Percentiles rank a stretch among this genome's conserved stretches.
These are phyloP conservation scores for Drosophila dunni DNA, from an alignment of 1,140 invertebrate species.

Conservation along the genomic window DNA sequence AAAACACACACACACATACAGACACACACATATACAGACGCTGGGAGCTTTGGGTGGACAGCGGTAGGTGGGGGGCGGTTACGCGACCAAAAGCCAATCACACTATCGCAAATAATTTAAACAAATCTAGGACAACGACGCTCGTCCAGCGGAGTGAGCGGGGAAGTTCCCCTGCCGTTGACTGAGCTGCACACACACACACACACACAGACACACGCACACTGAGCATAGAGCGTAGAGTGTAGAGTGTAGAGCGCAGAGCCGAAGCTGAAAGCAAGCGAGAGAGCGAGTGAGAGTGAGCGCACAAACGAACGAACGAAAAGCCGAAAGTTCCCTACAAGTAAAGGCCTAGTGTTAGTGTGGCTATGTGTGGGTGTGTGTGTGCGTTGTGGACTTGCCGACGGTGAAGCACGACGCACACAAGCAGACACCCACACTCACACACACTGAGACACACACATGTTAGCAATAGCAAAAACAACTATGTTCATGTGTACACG, in stretches of 20 bases:
- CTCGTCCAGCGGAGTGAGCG: constrained; percentile 1
- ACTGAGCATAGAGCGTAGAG: not conserved
- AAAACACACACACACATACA: constrained; percentile 47
- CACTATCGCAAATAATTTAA: constrained; percentile 85
- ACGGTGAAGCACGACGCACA: constrained; percentile 56
- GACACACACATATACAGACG: constrained; percentile 15
- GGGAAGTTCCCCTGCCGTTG: no score
- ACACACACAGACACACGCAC: constrained; percentile 12
- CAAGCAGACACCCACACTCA: constrained; percentile 20
- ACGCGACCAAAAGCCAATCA: constrained; percentile 79
- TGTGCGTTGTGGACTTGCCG: constrained; percentile 36
- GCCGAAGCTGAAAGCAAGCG: constrained; percentile 20
- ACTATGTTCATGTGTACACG: constrained; percentile 17
- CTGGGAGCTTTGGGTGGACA: not conserved
- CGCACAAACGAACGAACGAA: constrained; percentile 19
- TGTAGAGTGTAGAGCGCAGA: not conserved
- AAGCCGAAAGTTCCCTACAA: constrained; percentile 28
- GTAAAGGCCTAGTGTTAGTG: constrained; percentile 26
- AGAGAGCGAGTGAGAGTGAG: constrained; percentile 9
- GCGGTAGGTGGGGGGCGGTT: constrained; percentile 9
- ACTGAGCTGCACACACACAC: constrained; percentile 2
- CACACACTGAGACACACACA: constrained; percentile 18
- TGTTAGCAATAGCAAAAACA: constrained; percentile 38
- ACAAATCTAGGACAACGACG: constrained; percentile 80
- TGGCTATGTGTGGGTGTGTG: not conserved